Base-by-base conservation (phyloP, 2,888 invertebrate genomes). In the Acheta domesticus region DNA sequence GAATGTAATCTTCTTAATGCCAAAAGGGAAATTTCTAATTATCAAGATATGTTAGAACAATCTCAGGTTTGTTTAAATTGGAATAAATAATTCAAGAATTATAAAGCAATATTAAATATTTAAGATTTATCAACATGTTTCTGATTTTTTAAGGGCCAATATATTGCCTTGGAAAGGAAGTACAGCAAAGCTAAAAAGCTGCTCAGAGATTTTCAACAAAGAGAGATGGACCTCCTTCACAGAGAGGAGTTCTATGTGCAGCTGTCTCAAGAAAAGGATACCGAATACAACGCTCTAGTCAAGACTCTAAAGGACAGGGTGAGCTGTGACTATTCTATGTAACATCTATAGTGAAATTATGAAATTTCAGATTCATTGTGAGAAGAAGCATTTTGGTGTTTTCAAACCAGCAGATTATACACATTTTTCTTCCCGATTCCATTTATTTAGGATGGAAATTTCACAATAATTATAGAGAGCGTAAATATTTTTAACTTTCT, bases 181-280 rank as follows among this genome's bases (percentile, higher is more conserved):
- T 96, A 96, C 87, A 89, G 87, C 83, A 90, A 91, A 81, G 97
- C 98, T 0, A 97, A 97, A 85, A 93, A 95, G 81, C 90, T 98
- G 36, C 93, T 98, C 14, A 91, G 96, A 82, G 96, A 96, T 86
- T 96, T 97, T 88, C 96, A 98, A 82, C 93, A 94, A 84, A 91
- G 96, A 81, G 96, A 97, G 86, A 91, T 94, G 75, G 95, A 97
- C 86, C 93, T 97, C 87, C 89, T 94, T 73, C 95, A 96, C 84
- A 91, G 97, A 82, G 96, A 98, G 87, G 98, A 98, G 87, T 96
- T 95, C 88, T 96, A 97, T 87, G 92, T 96, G 86, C 94, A 95
- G 85, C 90, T 96, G 84, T 88, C 96, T 83, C 93, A 95, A 85
- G 96, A 96, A 86, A 95, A 95, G 86, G 96, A 96, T 86, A 92